Evolutionary conservation across 2,797 vertebrate species (phyloP).

Genomic region (Melanotaenia nigrans): DNA sequence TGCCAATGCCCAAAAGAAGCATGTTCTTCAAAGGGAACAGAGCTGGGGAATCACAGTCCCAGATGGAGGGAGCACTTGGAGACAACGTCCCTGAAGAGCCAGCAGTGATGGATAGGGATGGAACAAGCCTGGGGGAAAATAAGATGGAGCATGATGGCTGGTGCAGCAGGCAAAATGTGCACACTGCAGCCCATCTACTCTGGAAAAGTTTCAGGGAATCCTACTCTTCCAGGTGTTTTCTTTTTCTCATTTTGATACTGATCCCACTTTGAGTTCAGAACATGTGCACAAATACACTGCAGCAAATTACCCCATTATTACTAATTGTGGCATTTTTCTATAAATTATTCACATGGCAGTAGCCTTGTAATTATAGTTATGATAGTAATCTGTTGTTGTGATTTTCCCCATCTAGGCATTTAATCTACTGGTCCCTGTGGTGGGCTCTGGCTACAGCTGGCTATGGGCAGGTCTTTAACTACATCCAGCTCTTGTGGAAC

Average conservation of each 20-base stretch:
- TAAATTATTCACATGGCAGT: constrained; percentile 2
- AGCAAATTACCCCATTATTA: constrained; percentile 1
- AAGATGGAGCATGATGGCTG: constrained; percentile 37
- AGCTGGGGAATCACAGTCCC: constrained; percentile 28
- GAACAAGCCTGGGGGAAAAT: constrained; percentile 23
- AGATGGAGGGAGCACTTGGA: constrained; percentile 32
- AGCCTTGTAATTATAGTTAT: neutral
- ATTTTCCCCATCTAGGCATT: constrained; percentile 54
- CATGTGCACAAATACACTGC: neutral
- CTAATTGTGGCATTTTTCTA: neutral
- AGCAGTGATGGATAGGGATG: constrained; percentile 37
- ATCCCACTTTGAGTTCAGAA: constrained; percentile 1
- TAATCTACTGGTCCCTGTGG: constrained; percentile 83
- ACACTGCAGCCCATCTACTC: constrained; percentile 57
- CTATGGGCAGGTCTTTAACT: constrained; percentile 81
- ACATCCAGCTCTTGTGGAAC: constrained; percentile 81
- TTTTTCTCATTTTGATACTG: neutral
- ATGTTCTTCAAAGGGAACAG: constrained; percentile 74
- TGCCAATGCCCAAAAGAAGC: constrained; percentile 77
- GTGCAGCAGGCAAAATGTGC: constrained; percentile 60
- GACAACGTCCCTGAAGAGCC: constrained; percentile 19
- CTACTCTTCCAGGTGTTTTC: constrained; percentile 73
- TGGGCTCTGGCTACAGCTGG: constrained; percentile 83
- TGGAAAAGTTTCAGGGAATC: constrained; percentile 79
- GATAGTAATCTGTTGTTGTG: constrained; percentile 15